Conservation (phyloP, 2,113 vertebrate genomes). For the Todiramphus chloris region DNA sequence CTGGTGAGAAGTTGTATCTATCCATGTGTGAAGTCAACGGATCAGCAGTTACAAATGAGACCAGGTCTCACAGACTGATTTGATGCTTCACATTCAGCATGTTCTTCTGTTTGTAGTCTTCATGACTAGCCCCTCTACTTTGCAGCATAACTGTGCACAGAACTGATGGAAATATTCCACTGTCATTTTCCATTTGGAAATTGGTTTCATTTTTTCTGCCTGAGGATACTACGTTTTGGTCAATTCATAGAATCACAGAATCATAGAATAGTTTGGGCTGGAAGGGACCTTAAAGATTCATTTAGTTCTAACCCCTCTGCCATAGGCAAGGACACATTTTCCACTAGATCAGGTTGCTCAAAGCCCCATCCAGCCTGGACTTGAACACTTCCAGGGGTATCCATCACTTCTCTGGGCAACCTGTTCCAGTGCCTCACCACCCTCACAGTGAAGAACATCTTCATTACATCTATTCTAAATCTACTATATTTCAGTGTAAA, state of each 20-base stretch:
- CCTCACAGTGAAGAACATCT: background rate
- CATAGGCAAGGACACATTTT: background rate
- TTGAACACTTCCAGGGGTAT: background rate
- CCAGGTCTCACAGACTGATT: background rate
- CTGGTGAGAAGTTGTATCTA: background rate
- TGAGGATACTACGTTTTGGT: background rate
- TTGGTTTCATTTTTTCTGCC: background rate
- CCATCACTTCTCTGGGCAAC: background rate
- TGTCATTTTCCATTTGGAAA: background rate
- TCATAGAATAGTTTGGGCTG: background rate
- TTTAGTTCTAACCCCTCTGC: background rate
- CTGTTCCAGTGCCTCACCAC: background rate
- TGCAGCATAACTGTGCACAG: background rate
- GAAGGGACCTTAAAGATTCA: background rate
- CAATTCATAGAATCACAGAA: too few species aligned
- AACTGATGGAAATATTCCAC: background rate
- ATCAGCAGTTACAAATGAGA: background rate
- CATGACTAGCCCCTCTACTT: background rate
- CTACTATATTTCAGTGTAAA: background rate
- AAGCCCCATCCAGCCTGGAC: background rate
- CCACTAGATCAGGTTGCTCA: background rate
- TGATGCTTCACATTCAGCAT: accelerated
- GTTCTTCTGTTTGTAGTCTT: background rate
- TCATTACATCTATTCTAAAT: background rate
- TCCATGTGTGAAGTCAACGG: background rate